These are phyloP conservation scores for Romanomermis culicivorax DNA, from an alignment of 2,888 invertebrate species.

Conservation along the genomic window DNA sequence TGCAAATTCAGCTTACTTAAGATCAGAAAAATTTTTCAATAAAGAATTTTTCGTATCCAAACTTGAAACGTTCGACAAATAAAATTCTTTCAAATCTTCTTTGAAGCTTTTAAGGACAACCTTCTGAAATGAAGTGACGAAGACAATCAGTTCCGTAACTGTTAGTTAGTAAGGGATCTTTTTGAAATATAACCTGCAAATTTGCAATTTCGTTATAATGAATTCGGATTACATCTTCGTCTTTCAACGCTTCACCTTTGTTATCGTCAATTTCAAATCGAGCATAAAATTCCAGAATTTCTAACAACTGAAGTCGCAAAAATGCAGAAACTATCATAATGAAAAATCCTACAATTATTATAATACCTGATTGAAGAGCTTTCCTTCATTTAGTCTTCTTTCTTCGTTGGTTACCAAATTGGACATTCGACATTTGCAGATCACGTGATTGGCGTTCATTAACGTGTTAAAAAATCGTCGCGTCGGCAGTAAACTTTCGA, in stretches of 20 bases:
- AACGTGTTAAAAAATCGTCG: conserved; percentile 88
- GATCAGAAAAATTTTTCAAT: conserved; percentile 51
- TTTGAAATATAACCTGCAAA: conserved; percentile 43
- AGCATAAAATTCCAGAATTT: conserved; percentile 85
- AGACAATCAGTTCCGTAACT: too few species aligned
- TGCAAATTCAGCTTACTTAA: too few species aligned
- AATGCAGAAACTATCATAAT: neutral
- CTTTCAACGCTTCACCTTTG: conserved; percentile 74
- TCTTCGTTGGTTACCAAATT: conserved; percentile 37
- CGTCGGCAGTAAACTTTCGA: conserved; percentile 82
- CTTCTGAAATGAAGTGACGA: conserved; percentile 41
- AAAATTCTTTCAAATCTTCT: conserved; percentile 55
- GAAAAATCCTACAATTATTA: conserved; percentile 11
- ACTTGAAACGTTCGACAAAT: conserved; percentile 74
- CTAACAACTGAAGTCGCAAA: conserved; percentile 46
- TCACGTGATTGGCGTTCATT: conserved; percentile 75
- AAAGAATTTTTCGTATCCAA: conserved; percentile 71
- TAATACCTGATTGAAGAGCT: conserved; percentile 68
- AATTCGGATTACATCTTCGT: conserved; percentile 72
- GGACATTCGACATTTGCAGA: conserved; percentile 66
- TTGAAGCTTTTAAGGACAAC: conserved; percentile 78
- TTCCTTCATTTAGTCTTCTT: conserved; percentile 52
- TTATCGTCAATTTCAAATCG: conserved; percentile 93
- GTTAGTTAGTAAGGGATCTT: conserved; percentile 1
- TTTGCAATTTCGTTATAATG: conserved; percentile 82